Evolutionary conservation across 2,888 invertebrate genomes (phyloP).

Genomic region (Plagodis dolabraria): DNA sequence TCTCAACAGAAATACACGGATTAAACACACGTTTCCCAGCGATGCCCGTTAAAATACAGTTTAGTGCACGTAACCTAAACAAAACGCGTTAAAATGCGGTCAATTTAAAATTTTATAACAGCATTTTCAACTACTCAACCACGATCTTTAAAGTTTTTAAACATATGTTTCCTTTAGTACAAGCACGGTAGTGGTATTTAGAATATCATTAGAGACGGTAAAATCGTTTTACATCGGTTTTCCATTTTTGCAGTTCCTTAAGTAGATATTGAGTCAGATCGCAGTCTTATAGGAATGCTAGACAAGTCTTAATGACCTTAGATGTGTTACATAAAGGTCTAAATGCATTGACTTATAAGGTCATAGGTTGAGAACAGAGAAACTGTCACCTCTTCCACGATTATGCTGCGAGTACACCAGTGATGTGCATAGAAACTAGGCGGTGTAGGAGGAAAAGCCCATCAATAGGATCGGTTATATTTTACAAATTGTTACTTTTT

Average conservation of each 20-base stretch:
- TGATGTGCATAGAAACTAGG: too few species aligned
- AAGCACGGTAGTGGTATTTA: slow-evolving; percentile 5
- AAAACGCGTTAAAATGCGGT: slow-evolving; percentile 4
- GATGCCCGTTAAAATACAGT: background rate
- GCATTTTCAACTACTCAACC: slow-evolving; percentile 4
- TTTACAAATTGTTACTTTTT: too few species aligned
- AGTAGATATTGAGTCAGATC: background rate
- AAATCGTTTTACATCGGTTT: background rate
- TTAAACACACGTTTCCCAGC: background rate
- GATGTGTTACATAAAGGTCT: too few species aligned
- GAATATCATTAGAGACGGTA: background rate
- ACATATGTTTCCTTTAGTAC: slow-evolving; percentile 6
- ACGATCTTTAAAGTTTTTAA: slow-evolving; percentile 1
- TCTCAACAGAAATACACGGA: background rate
- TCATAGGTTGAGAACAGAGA: too few species aligned
- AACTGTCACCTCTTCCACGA: too few species aligned
- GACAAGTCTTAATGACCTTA: too few species aligned
- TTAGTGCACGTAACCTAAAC: slow-evolving; percentile 1
- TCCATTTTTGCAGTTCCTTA: background rate
- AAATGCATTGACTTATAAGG: too few species aligned
- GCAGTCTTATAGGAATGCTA: background rate
- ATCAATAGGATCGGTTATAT: too few species aligned
- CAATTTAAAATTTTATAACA: slow-evolving; percentile 6
- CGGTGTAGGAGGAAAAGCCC: too few species aligned
- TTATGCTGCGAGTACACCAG: too few species aligned